These are phyloP conservation scores for Monoplex corrugatus DNA, from an alignment of 2,888 invertebrate species.

Conservation along the genomic window DNA sequence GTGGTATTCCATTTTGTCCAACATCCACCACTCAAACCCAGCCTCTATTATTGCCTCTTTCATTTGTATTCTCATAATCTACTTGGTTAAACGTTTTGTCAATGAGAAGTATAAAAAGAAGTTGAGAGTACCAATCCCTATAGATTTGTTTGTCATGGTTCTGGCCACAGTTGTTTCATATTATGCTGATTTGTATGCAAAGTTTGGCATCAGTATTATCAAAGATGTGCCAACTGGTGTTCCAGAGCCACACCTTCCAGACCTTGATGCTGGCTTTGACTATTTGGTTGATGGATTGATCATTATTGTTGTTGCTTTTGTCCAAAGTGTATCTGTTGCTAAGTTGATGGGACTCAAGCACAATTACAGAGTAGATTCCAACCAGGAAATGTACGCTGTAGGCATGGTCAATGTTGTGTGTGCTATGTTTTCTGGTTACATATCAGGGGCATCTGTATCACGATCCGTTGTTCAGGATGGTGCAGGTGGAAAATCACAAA, in stretches of 20 bases:
- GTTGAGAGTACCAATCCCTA: slow-evolving; percentile 78
- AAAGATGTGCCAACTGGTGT: slow-evolving; percentile 60
- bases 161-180: slow-evolving; percentile 53
- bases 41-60: slow-evolving; percentile 61
- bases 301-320: slow-evolving; percentile 82
- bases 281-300: slow-evolving; percentile 81
- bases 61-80: slow-evolving; percentile 71
- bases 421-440: slow-evolving; percentile 81
- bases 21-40: slow-evolving; percentile 57
- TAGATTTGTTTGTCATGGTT: slow-evolving; percentile 76
- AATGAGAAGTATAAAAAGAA: slow-evolving; percentile 81
- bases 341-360: slow-evolving; percentile 83
- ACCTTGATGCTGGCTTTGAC: slow-evolving; percentile 54
- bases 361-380: slow-evolving; percentile 79
- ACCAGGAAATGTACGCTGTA: slow-evolving; percentile 76
- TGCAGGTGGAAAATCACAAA: slow-evolving; percentile 90
- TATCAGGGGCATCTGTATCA: slow-evolving; percentile 82
- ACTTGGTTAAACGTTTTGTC: slow-evolving; percentile 69
- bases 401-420: slow-evolving; percentile 84
- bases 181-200: slow-evolving; percentile 46
- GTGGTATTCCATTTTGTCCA: slow-evolving; percentile 63
- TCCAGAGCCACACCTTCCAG: slow-evolving; percentile 63
- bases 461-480: slow-evolving; percentile 88
- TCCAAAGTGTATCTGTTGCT: slow-evolving; percentile 82
- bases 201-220: slow-evolving; percentile 55